A percentile compares a stretch with the other conserved stretches of the same genome.
phyloP scores from a whole-genome alignment of 2,888 invertebrate genomes.

The Boloria selene region DNA sequence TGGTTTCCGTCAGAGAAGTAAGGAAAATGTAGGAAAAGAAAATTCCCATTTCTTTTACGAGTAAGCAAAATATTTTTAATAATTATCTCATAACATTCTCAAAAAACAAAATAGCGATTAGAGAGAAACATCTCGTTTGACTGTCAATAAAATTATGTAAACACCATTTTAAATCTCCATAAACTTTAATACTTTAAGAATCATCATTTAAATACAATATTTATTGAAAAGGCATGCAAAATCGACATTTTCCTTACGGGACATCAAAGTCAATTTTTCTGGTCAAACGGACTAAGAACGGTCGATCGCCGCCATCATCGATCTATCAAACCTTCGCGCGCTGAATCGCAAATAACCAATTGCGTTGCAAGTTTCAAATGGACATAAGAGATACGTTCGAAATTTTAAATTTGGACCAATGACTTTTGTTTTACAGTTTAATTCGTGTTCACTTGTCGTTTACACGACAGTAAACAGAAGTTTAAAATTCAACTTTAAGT shows the following conservation, averaged over 20 bases:
- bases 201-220: not conserved
- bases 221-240: conserved; percentile 7
- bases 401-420: conserved; percentile 69
- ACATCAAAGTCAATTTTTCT: conserved; percentile 52
- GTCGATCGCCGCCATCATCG: conserved; percentile 63
- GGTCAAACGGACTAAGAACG: conserved; percentile 69
- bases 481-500: conserved; percentile 29
- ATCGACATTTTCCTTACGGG: conserved; percentile 27
- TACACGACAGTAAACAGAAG: conserved; percentile 28
- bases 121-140: no score
- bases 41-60: no score
- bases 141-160: no score
- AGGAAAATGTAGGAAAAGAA: no score
- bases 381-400: conserved; percentile 59
- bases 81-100: no score
- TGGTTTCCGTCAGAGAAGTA: no score
- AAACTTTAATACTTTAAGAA: not conserved
- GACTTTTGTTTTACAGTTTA: conserved; percentile 61
- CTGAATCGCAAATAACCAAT: conserved; percentile 78
- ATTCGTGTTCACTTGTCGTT: conserved; percentile 47
- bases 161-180: not conserved
- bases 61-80: no score
- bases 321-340: conserved; percentile 76
- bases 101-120: no score
- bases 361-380: conserved; percentile 60